phyloP scores from a whole-genome alignment of 2,797 vertebrate species.

The Galaxias olidus region DNA sequence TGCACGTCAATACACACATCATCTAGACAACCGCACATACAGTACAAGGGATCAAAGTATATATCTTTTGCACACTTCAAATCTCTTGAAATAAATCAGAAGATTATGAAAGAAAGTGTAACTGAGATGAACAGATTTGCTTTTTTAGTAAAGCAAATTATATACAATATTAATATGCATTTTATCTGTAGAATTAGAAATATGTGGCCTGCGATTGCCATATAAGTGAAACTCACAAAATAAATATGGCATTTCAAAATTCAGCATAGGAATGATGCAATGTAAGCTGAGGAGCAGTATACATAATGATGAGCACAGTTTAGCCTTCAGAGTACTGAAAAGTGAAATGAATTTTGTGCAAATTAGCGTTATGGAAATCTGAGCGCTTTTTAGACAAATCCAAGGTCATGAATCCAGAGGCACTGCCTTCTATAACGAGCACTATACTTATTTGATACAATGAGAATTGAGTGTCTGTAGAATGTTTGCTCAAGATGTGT shows the following conservation, averaged over 20 bases:
- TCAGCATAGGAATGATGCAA: too few relatives aligned
- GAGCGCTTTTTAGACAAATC: conserved; percentile 6
- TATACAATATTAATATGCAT: too few relatives aligned
- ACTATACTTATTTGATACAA: conserved; percentile 5
- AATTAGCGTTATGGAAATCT: background rate
- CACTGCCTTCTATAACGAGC: conserved; percentile 7
- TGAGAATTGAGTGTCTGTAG: conserved; percentile 16
- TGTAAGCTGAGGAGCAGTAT: too few relatives aligned
- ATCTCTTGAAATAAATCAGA: background rate
- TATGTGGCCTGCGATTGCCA: too few relatives aligned
- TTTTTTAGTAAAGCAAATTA: too few relatives aligned
- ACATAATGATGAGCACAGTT: background rate
- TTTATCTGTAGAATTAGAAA: too few relatives aligned
- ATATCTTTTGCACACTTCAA: conserved; percentile 61
- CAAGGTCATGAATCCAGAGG: background rate
- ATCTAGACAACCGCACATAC: conserved; percentile 64
- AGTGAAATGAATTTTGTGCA: background rate
- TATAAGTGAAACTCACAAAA: too few relatives aligned
- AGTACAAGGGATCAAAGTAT: conserved; percentile 63
- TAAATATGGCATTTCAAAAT: too few relatives aligned
- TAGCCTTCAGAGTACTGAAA: background rate
- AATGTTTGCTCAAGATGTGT: conserved; percentile 23
- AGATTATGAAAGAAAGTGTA: background rate
- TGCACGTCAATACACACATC: conserved; percentile 81
- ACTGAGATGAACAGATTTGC: too few relatives aligned